Base-by-base conservation (phyloP, 2,113 vertebrate genomes). In the Ceuthmochares aereus region DNA sequence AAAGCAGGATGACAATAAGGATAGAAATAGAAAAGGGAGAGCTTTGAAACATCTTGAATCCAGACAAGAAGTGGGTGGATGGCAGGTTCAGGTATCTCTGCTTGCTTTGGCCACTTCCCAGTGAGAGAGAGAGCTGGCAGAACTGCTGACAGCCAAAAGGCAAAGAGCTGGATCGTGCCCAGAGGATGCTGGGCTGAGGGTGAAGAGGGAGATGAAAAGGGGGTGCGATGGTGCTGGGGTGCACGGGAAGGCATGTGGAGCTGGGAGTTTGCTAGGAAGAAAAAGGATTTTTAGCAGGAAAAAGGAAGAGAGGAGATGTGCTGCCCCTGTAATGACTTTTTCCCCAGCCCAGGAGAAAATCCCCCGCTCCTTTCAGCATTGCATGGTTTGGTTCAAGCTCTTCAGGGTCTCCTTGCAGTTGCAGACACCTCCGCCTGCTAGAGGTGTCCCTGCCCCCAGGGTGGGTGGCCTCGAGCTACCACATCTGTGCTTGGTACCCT, bases 21-120 rank as follows among this genome's bases (percentile, higher is more conserved):
- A 96, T 98, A 93, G 97, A 98, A 98, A 98, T 98, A 98, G 96
- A 94, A 88, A 30, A 2, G 80, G 74, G 95, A 91, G 92, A 95
- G 81, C 87, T 94, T 96, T 94, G 92, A 96, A 97, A 98, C 98
- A 98, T 98, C 97, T 97, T 97, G 95, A 96, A 90, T 26, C 91
- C 89, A 26, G 60, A 94, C 92, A 55, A 84, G 76, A 60, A 83
- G 80, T 47, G 75, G 83, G 90, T 79, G 93, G 73, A 84, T 37
- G 74, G 67, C 83, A 95, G 83, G 47, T 91, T 87, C 94, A 91
- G 95, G 94, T 96, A 83, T 67, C 73, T 89, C 68, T 37, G 67
- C 87, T 95, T 96, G 94, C 94, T 91, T 80, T 80, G 95, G 76
- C 75, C 1, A 1, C 62, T 87, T 83, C 96, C 91, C 96, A 72